Evolutionary conservation across 2,113 vertebrate species (phyloP).

Genomic region (Entosphenus tridentatus): DNA sequence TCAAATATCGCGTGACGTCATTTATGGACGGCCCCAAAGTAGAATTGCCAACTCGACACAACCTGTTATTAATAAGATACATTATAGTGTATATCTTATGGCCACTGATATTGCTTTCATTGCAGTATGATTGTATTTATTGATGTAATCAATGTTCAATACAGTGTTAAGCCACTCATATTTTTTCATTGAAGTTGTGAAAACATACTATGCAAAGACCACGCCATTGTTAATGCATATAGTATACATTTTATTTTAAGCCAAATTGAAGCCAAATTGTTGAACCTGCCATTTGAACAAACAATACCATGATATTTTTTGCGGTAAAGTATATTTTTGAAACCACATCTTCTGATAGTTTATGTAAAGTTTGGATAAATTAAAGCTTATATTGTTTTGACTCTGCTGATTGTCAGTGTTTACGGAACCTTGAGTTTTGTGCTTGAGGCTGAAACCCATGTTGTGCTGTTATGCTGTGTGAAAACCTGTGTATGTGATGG

Average conservation of each 20-base stretch:
- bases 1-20: no score
- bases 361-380: background rate
- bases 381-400: background rate
- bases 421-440: background rate
- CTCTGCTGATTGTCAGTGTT: background rate
- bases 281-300: slow-evolving; percentile 6
- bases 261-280: slow-evolving; percentile 2
- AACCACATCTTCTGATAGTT: no score
- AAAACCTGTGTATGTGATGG: slow-evolving; percentile 10
- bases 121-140: background rate
- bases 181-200: background rate
- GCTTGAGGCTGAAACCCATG: background rate
- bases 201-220: slow-evolving; percentile 4
- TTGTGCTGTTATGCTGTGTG: slow-evolving; percentile 8
- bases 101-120: background rate
- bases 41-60: no score
- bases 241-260: background rate
- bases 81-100: background rate
- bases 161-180: background rate
- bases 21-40: no score
- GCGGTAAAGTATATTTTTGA: no score
- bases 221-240: background rate
- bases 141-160: background rate
- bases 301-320: background rate
- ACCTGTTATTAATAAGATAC: no score